Evolutionary conservation across 1,140 invertebrate species (phyloP), one percentile per base, ranked within the genome.

Genomic region (Hestina assimilis): DNA sequence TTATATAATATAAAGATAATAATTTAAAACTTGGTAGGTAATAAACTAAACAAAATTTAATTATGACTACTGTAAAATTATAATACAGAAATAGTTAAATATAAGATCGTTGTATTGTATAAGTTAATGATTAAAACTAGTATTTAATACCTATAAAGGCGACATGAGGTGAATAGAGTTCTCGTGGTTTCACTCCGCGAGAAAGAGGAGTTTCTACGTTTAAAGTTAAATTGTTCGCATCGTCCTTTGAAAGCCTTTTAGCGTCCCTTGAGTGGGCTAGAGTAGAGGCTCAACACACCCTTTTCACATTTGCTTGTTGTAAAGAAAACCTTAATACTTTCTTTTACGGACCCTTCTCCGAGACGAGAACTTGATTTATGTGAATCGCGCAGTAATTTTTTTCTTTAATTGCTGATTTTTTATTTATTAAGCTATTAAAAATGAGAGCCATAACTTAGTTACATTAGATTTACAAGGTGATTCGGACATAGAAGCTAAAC

Each of bases 211-310:
- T 21, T 53, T 46, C 46, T 26, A 33, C 35, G 46, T 45, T 58
- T 43, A 58, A 48, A 50, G 56, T 53, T 59, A 59, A 59, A 53
- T 59, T 52, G 57, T 52, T 59, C 57, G 50, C 50, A 53, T 40
- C 31, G 50, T 52, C 55, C 50, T 59, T 53, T 59, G 48, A 59
- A 52, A 59, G 41, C 57, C 47, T 59, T 59, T 56, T 56, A 56
- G 31, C 53, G 43, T 56, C 17, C 43, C 23, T 17, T 33, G 53
- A 56, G 43, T 47, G 15, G 53, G 42, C 43, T 56, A 24, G 19
- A 56, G 54, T 56, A 41, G 28, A 46, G 41, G 33, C 54, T 56
- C 29, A 41, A 20, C 23, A 48, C 53, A 40, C 33, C 24, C 54
- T 56, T 56, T 56, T 56, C 48, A 48, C 43, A 48, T 56, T 55